A percentile compares a stretch with the other conserved stretches of the same genome.
These are phyloP conservation scores for Pelmatolapia mariae DNA, from an alignment of 2,113 vertebrate species.

Conservation along the genomic window DNA sequence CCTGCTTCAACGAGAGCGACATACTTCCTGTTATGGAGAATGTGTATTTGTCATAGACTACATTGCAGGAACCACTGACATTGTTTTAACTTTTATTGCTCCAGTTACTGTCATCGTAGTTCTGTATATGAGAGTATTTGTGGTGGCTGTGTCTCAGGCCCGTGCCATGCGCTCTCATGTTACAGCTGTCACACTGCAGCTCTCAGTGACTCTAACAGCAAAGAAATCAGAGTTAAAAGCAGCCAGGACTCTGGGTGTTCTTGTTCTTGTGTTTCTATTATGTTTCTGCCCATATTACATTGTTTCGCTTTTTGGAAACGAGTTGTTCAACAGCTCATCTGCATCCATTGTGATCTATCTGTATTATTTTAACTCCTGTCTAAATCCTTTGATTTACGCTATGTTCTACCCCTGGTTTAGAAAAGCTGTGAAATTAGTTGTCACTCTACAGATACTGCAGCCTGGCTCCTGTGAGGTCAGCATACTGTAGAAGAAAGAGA, in stretches of 20 bases:
- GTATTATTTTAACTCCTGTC: slow-evolving; percentile 1
- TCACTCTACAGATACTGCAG: slow-evolving; percentile 21
- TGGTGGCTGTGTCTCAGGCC: too few species aligned
- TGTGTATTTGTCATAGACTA: neutral
- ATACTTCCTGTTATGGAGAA: neutral
- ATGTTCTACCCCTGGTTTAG: slow-evolving; percentile 49
- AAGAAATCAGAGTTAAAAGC: neutral
- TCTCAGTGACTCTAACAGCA: neutral
- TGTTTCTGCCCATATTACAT: neutral
- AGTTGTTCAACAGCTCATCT: neutral
- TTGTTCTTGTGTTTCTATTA: neutral
- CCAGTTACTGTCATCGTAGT: slow-evolving; percentile 14
- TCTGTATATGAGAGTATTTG: slow-evolving; percentile 25
- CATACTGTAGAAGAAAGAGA: neutral
- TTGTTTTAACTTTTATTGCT: slow-evolving; percentile 14
- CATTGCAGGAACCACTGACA: neutral
- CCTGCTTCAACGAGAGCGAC: fast-evolving
- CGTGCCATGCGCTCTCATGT: too few species aligned
- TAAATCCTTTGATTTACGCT: slow-evolving; percentile 41
- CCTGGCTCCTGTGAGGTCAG: neutral
- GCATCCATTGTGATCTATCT: neutral
- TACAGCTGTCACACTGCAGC: too few species aligned
- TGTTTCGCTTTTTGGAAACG: neutral
- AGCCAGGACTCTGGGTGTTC: neutral
- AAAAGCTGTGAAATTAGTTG: slow-evolving; percentile 9